Percentiles rank a stretch among this genome's conserved stretches.
phyloP scores from a whole-genome alignment of 2,888 invertebrate genomes.

The Drosophila bunnanda region DNA sequence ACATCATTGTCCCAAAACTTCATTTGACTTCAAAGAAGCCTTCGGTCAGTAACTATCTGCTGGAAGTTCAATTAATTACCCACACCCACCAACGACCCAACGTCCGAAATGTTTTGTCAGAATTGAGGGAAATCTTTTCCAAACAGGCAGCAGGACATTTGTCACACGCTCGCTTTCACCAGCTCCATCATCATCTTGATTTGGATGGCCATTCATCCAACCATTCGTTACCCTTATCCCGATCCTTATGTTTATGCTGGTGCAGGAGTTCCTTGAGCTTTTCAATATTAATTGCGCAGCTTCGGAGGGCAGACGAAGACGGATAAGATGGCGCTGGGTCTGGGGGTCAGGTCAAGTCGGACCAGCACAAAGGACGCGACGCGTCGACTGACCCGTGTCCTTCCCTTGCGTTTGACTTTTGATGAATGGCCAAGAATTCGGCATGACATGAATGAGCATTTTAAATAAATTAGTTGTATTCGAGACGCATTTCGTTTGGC shows the following conservation, averaged over 20 bases:
- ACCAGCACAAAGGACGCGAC: slow-evolving; percentile 64
- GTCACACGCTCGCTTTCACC: slow-evolving; percentile 77
- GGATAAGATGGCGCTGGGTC: slow-evolving; percentile 33
- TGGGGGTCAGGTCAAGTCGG: slow-evolving; percentile 49
- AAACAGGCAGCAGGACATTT: slow-evolving; percentile 62
- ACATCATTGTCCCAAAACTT: slow-evolving; percentile 9
- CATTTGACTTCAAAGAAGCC: slow-evolving; percentile 25
- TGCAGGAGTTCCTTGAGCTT: slow-evolving; percentile 52
- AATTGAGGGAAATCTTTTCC: slow-evolving; percentile 65
- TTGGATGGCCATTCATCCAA: slow-evolving; percentile 46
- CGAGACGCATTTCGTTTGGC: slow-evolving; percentile 57
- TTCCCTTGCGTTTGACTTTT: slow-evolving; percentile 65
- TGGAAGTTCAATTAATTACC: slow-evolving; percentile 69
- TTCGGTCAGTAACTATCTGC: slow-evolving; percentile 17
- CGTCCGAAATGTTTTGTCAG: slow-evolving; percentile 38
- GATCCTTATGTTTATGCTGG: slow-evolving; percentile 34
- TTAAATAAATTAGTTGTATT: slow-evolving; percentile 80
- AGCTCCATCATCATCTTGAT: slow-evolving; percentile 66
- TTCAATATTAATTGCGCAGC: slow-evolving; percentile 76
- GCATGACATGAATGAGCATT: slow-evolving; percentile 77
- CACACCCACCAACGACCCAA: slow-evolving; percentile 7
- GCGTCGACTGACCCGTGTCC: slow-evolving; percentile 73
- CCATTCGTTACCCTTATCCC: slow-evolving; percentile 39
- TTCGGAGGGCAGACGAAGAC: slow-evolving; percentile 29
- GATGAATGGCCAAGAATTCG: slow-evolving; percentile 78